Evolutionary conservation across 2,113 vertebrate species (phyloP).

Genomic region (Pseudopipra pipra): DNA sequence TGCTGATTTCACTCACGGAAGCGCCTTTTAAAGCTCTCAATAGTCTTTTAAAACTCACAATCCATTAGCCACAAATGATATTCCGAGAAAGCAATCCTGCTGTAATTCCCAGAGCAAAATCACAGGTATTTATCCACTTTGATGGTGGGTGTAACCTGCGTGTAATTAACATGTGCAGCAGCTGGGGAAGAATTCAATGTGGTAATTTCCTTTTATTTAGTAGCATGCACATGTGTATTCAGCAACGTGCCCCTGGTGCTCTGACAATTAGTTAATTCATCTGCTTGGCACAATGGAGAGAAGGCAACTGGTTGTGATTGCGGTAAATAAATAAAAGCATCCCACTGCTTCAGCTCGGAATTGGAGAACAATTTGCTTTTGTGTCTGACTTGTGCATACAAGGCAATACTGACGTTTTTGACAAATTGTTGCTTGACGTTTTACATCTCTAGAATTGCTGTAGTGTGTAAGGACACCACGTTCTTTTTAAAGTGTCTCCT

Average conservation of each 20-base stretch:
- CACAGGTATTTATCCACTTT: background rate
- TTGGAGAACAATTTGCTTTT: background rate
- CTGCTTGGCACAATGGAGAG: background rate
- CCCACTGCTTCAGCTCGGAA: background rate
- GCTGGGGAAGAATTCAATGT: background rate
- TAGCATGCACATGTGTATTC: background rate
- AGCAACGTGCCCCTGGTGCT: conserved; percentile 17
- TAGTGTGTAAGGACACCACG: background rate
- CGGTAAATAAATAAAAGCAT: conserved; percentile 22
- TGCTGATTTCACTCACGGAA: background rate
- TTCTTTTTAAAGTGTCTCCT: background rate
- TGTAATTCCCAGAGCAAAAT: background rate
- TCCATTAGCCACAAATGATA: background rate
- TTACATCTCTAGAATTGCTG: background rate
- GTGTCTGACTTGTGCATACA: background rate
- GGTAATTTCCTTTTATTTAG: conserved; percentile 45
- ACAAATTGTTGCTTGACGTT: background rate
- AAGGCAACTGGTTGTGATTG: background rate
- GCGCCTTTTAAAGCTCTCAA: background rate
- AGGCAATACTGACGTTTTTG: background rate
- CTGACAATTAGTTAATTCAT: conserved; percentile 42
- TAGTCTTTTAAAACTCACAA: background rate
- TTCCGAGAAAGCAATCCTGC: background rate
- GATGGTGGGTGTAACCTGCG: background rate
- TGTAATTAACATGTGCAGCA: background rate